Base-by-base conservation (phyloP, 2,113 vertebrate genomes). In the Clarias batrachus region DNA sequence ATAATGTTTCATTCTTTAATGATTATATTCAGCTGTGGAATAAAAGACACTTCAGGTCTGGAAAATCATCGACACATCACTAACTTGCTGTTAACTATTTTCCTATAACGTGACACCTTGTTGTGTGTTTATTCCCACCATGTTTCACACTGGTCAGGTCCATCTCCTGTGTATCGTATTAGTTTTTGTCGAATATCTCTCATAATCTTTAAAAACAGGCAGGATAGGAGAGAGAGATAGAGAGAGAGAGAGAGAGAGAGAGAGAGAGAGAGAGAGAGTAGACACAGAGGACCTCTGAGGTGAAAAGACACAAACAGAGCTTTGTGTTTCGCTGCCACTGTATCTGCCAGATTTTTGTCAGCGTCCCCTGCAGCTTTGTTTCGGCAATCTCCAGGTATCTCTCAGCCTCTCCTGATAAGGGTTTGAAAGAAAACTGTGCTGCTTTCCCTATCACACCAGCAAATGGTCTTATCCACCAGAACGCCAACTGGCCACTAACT, bases 381-480 rank as follows among this genome's bases (percentile, higher is more conserved):
- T 92, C 89, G 89, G 78, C 89, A 91, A 90, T 93, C 91, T 92
- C 89, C 86, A 81, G 54, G 82, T 90, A 92, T 93, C 91, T 91
- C 86, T 89, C 89, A 85, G 65, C 88, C 91, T 79, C 89, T 80
- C 16, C 70, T 1, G 90, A 94, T 94, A 94, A 93, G 91, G 84
- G 60, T 87, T 21, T 82, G 91, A 84, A 90, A 84, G 89, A 90
- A 83, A 91, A 85, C 62, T 84, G 87, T 87, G 87, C 90, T 91
- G 91, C 85, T 93, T 92, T 92, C 89, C 85, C 88, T 87, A 92
- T 93, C 90, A 86, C 84, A 89, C 83, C 83, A 90, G 90, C 92
- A 92, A 93, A 93, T 91, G 91, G 89, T 81, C 92, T 92, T 93
- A 93, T 93, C 93, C 92, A 88, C 56, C 89, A 93, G 87, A 90